Percentiles rank a stretch among this genome's conserved stretches.
Evolutionary conservation across 2,888 invertebrate species (phyloP).

Genomic region (Tinea trinotella): DNA sequence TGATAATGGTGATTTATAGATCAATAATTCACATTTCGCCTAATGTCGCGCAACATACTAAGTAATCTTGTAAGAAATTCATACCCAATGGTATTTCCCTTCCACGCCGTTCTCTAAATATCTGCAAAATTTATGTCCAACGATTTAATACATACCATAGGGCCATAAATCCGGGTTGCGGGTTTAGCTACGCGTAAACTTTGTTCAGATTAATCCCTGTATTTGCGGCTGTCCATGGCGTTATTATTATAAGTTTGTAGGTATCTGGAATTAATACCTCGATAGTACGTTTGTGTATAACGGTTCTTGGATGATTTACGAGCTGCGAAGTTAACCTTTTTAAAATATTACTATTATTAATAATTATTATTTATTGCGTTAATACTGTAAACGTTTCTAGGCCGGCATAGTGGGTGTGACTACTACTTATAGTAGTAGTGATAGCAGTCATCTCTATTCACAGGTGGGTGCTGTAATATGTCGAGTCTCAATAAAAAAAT

Average conservation of each 20-base stretch:
- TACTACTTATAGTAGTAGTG: no score
- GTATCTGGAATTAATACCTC: not conserved
- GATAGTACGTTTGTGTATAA: slow-evolving; percentile 1
- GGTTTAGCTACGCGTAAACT: slow-evolving; percentile 19
- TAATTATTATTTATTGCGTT: no score
- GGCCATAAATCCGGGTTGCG: slow-evolving; percentile 18
- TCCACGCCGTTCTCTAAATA: slow-evolving; percentile 14
- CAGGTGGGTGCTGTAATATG: no score
- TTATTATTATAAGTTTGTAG: slow-evolving; percentile 17
- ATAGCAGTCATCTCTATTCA: no score
- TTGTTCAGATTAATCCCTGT: slow-evolving; percentile 17
- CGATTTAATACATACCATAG: slow-evolving; percentile 18
- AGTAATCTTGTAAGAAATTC: slow-evolving; percentile 7
- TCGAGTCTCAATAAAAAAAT: no score
- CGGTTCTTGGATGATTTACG: not conserved
- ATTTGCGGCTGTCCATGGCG: slow-evolving; percentile 18
- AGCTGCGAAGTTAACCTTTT: not conserved
- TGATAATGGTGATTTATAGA: no score
- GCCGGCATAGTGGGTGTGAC: no score
- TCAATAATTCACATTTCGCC: not conserved
- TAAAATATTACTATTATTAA: no score
- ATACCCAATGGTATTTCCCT: slow-evolving; percentile 15
- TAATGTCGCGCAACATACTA: slow-evolving; percentile 8
- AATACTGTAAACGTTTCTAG: no score
- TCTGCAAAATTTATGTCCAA: slow-evolving; percentile 18